These are phyloP conservation scores for Embidobia sp. DNA, from an alignment of 2,888 invertebrate species.

Conservation along the genomic window DNA sequence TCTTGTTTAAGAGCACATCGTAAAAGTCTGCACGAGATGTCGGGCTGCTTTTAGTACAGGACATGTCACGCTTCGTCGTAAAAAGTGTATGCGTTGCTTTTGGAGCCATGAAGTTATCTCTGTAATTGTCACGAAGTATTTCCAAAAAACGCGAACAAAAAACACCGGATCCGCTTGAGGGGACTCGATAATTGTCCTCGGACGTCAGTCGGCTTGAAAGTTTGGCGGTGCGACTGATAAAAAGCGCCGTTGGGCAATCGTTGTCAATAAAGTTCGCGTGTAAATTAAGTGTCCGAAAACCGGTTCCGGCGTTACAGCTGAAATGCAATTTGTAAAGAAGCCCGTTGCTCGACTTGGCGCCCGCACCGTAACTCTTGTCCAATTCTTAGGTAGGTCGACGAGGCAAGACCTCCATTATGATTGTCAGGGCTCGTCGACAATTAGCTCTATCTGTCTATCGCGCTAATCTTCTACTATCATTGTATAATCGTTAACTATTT, in stretches of 20 bases:
- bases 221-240: no score
- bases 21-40: no score
- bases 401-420: conserved; percentile 43
- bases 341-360: conserved; percentile 79
- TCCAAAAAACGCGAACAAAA: not conserved
- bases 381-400: conserved; percentile 79
- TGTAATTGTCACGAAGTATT: conserved; percentile 29
- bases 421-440: conserved; percentile 66
- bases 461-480: conserved; percentile 68
- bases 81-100: conserved; percentile 38
- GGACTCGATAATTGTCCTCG: no score
- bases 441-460: conserved; percentile 74
- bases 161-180: not conserved
- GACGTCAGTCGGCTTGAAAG: no score
- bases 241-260: conserved; percentile 8
- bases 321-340: conserved; percentile 72
- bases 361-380: conserved; percentile 82
- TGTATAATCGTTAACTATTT: conserved; percentile 50
- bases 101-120: conserved; percentile 14
- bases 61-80: not conserved
- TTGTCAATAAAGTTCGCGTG: no score
- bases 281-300: conserved; percentile 16
- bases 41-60: no score
- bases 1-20: no score
- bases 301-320: conserved; percentile 46